A percentile compares a stretch with the other conserved stretches of the same genome.
Conservation (phyloP, 1,140 invertebrate species). For the Bombus ignitus region DNA sequence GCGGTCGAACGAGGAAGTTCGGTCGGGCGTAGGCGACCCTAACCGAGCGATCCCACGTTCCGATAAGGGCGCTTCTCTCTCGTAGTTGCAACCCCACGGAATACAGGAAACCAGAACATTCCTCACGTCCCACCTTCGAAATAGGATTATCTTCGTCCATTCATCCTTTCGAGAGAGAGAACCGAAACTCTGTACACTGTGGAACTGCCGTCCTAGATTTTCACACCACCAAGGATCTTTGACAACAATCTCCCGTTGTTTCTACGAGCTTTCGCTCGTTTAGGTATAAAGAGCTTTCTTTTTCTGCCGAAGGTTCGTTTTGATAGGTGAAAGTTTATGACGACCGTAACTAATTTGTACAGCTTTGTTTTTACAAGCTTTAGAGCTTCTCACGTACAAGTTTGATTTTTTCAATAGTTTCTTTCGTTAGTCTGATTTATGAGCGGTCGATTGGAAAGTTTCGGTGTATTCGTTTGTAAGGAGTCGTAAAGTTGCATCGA, state of each 20-base stretch:
- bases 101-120: conserved; percentile 63
- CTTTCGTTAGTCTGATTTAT: no score
- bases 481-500: no score
- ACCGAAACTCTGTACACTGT: conserved; percentile 10
- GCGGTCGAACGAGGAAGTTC: conserved; percentile 55
- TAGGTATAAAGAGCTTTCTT: not conserved
- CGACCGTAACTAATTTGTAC: no score
- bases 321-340: no score
- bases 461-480: no score
- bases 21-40: conserved; percentile 62
- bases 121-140: conserved; percentile 62
- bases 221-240: conserved; percentile 5
- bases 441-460: no score
- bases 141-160: conserved; percentile 62
- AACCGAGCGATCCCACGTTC: conserved; percentile 57
- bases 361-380: no score
- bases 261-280: not conserved
- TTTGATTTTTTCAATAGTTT: no score
- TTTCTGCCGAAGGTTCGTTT: not conserved
- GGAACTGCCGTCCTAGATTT: conserved; percentile 29
- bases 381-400: no score
- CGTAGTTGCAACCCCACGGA: conserved; percentile 44
- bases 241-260: not conserved
- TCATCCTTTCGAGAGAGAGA: conserved; percentile 46
- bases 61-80: conserved; percentile 54